Evolutionary conservation across 1,140 invertebrate species (phyloP).

Genomic region (Drosophila rhopaloa): DNA sequence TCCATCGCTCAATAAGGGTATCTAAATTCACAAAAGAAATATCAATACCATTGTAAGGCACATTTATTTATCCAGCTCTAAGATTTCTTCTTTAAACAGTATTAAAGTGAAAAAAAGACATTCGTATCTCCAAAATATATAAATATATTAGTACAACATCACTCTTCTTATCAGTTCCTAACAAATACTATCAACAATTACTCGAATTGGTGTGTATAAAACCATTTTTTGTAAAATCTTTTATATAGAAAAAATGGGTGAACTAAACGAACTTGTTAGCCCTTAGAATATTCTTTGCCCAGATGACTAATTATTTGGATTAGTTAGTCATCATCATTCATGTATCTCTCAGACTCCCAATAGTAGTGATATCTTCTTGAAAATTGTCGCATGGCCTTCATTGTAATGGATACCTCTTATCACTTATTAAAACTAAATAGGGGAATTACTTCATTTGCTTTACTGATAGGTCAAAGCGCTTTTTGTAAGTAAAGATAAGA

Average conservation of each 20-base stretch:
- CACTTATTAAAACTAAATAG: no score
- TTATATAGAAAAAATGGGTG: no score
- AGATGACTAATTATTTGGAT: background rate
- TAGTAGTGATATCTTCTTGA: background rate
- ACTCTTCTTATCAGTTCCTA: no score
- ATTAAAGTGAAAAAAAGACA: background rate
- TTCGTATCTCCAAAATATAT: background rate
- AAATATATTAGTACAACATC: no score
- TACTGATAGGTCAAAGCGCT: no score
- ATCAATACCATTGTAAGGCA: background rate
- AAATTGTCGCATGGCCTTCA: background rate
- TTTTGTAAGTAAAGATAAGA: no score
- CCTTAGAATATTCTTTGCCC: background rate
- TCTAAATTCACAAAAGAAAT: background rate
- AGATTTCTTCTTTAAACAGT: background rate
- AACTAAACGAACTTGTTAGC: no score
- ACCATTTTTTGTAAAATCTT: no score
- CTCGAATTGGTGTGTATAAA: no score
- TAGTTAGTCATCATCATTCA: background rate
- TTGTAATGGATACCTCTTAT: background rate
- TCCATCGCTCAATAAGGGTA: constrained; percentile 9
- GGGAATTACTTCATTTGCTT: no score
- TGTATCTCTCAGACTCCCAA: background rate
- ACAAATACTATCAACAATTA: no score
- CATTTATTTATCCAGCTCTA: background rate